Evolutionary conservation across 2,888 invertebrate genomes (phyloP).

Genomic region (Folsomia candida): DNA sequence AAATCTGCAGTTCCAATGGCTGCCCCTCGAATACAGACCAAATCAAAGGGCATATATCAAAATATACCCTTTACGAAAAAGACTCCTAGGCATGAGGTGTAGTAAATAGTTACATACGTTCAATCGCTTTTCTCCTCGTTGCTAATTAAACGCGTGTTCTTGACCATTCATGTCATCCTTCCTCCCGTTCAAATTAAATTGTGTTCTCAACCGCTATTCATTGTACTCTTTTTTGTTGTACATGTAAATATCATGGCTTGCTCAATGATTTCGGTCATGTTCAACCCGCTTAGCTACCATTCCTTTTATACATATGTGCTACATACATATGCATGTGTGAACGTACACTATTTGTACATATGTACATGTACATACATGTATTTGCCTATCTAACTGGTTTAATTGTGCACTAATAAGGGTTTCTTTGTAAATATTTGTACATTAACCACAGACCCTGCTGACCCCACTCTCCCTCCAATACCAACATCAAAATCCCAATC

Average conservation of each 20-base stretch:
- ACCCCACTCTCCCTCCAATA: constrained; percentile 51
- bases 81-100: constrained; percentile 52
- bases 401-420: constrained; percentile 35
- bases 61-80: constrained; percentile 59
- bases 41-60: constrained; percentile 56
- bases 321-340: too few species aligned
- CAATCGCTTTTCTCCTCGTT: constrained; percentile 2
- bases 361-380: too few species aligned
- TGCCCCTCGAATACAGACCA: constrained; percentile 50
- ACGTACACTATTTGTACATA: too few species aligned
- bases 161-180: too few species aligned
- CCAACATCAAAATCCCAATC: constrained; percentile 41
- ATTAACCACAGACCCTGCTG: constrained; percentile 49
- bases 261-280: too few species aligned
- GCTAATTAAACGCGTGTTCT: neutral
- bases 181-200: too few species aligned
- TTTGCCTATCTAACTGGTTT: too few species aligned
- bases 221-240: too few species aligned
- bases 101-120: constrained; percentile 26
- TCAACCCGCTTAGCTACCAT: too few species aligned
- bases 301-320: too few species aligned
- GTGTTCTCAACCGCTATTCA: too few species aligned
- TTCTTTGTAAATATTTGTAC: constrained; percentile 44
- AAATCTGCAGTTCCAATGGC: constrained; percentile 38
- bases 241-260: too few species aligned